Evolutionary conservation across 2,797 vertebrate species (phyloP), one percentile per base, ranked within the genome.

Genomic region (Nothura maculosa): DNA sequence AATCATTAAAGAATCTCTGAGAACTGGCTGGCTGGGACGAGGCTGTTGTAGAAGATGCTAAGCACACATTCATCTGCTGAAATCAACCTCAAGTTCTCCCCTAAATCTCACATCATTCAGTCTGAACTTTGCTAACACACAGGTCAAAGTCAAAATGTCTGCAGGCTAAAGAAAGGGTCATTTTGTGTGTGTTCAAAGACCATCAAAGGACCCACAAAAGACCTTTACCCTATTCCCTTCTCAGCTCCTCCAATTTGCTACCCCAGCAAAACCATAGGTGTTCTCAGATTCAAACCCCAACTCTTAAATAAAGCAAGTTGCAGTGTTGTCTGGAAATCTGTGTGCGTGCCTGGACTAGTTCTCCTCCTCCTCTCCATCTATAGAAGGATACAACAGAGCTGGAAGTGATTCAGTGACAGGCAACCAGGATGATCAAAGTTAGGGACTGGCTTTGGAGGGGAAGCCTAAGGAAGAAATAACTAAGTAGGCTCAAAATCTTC

Each of bases 141-240:
- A 9, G 42, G 19, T 61, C 34, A 66, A 48, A 72, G 72, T 3
- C 60, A 54, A 40, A 48, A 66, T 47, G 52, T 34, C 34, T 66
- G n/a, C 64, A 66, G 54, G 30, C 52, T 55, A n/a, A 34, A n/a
- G 30, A n/a, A 0, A 0, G 7, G 30, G 40, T 86, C 18, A 24
- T 3, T 60, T 5, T 54, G 45, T 9, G 43, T 21, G 27, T 58
- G 58, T 72, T 72, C 70, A 45, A 55, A 32, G 27, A 55, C 34
- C 34, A 48, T 10, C 28, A 18, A 25, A 12, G 30, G 70, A 47
- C 17, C 10, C 32, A 15, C 8, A 27, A 21, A 61, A 16, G 32
- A 60, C 45, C 45, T 7, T 42, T 48, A 55, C 54, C 30, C 54
- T n/a, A 18, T 55, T 11, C 27, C 36, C 42, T 42, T 55, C 32